These are phyloP conservation scores for Lepisosteus oculatus DNA, from an alignment of 2,113 vertebrate species.

Conservation along the genomic window DNA sequence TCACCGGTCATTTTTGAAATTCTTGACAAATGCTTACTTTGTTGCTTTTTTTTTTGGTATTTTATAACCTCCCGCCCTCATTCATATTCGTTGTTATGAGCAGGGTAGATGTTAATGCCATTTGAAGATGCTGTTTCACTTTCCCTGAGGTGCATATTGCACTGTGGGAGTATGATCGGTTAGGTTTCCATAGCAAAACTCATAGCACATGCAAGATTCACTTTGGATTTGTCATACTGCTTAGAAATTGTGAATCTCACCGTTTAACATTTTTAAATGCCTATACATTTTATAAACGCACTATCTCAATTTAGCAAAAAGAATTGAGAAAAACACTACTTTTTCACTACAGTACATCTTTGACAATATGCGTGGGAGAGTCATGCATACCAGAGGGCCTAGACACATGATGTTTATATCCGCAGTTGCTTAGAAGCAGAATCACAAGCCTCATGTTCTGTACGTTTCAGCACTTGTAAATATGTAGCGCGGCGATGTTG, in stretches of 20 bases:
- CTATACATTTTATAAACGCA: too few relatives aligned
- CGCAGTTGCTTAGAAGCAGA: slow-evolving; percentile 1
- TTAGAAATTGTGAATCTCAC: too few relatives aligned
- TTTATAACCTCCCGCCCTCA: background rate
- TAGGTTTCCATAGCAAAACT: too few relatives aligned
- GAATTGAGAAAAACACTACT: background rate
- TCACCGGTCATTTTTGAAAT: too few relatives aligned
- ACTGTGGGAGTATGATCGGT: too few relatives aligned
- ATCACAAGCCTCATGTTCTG: background rate
- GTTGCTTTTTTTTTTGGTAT: background rate
- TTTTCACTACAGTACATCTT: background rate
- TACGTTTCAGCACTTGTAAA: background rate
- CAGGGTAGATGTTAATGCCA: background rate
- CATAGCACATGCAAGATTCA: too few relatives aligned
- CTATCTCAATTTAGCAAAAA: too few relatives aligned
- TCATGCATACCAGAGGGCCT: background rate
- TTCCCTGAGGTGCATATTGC: too few relatives aligned
- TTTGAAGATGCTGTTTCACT: background rate
- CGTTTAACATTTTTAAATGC: too few relatives aligned
- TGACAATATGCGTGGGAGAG: background rate
- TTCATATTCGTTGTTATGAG: background rate
- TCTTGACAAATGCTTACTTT: background rate
- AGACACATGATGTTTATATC: slow-evolving; percentile 5
- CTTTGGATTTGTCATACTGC: too few relatives aligned
- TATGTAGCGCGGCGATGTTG: too few relatives aligned